These are phyloP conservation scores for Ptilorrhoa leucosticta DNA, from an alignment of 2,113 vertebrate genomes.

Conservation along the genomic window DNA sequence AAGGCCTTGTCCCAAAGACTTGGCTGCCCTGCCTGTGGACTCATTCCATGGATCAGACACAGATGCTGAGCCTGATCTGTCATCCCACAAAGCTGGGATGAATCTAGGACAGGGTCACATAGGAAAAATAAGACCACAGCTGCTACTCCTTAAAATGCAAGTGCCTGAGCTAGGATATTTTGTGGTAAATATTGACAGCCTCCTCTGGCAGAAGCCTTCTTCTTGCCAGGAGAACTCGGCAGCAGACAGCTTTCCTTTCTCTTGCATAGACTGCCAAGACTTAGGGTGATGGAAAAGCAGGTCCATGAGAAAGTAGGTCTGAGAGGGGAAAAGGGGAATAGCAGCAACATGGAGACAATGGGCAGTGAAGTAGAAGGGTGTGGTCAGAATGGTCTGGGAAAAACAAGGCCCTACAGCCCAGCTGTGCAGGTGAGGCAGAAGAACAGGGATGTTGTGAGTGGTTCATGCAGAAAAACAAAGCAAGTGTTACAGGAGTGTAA, in stretches of 20 bases:
- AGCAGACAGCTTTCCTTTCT: neutral
- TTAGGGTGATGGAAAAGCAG: neutral
- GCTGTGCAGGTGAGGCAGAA: neutral
- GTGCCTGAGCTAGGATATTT: neutral
- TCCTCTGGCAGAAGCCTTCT: neutral
- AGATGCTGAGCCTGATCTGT: neutral
- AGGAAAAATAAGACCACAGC: neutral
- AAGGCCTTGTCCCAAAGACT: neutral
- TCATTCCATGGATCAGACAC: fast-evolving
- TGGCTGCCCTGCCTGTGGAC: neutral
- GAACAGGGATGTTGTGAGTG: neutral
- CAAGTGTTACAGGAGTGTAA: fast-evolving
- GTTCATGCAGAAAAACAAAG: neutral
- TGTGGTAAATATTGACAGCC: fast-evolving
- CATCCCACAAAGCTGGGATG: fast-evolving
- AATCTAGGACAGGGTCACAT: neutral
- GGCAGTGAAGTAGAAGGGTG: fast-evolving
- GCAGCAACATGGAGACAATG: neutral
- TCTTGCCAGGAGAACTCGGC: neutral
- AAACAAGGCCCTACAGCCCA: neutral
- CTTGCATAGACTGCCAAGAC: neutral
- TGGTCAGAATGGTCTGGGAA: fast-evolving
- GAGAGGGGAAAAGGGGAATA: neutral
- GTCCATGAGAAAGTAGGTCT: neutral
- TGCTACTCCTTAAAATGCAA: neutral